A percentile compares a stretch with the other conserved stretches of the same genome.
Conservation (phyloP, 92 coral and sea anemone genomes). For the Parazoanthus atlanticus region DNA sequence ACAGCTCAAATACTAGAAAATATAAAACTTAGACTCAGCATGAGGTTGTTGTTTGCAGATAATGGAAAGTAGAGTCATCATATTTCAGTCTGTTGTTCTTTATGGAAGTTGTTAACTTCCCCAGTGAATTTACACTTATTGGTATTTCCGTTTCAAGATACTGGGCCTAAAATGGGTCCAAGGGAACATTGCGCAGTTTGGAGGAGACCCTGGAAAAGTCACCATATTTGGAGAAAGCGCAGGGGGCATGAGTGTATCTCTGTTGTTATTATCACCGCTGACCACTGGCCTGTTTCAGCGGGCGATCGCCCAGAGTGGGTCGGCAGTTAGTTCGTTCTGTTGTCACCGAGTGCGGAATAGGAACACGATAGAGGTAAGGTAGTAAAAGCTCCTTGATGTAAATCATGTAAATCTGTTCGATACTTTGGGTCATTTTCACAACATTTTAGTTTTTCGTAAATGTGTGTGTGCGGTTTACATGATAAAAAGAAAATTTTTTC, state of each 20-base stretch:
- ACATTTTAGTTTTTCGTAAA: no score
- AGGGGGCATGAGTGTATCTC: constrained; percentile 54
- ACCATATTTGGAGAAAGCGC: constrained; percentile 70
- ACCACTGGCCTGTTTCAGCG: constrained; percentile 59
- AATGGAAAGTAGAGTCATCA: background rate
- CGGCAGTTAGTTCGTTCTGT: constrained; percentile 1
- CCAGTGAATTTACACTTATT: background rate
- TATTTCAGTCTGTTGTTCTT: background rate
- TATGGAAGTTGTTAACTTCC: background rate
- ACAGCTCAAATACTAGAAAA: no score
- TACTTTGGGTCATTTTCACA: no score
- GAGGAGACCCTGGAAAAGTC: constrained; percentile 54
- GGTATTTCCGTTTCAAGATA: constrained; percentile 17
- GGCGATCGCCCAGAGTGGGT: constrained; percentile 59
- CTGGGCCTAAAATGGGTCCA: constrained; percentile 59
- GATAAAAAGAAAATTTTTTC: no score
- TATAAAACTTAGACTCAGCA: no score
- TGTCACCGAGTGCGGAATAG: constrained; percentile 11
- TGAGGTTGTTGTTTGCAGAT: background rate
- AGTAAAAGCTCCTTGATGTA: background rate
- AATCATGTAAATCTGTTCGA: no score
- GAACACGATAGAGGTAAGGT: constrained; percentile 2
- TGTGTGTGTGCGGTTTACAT: no score
- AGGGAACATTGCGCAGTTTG: constrained; percentile 57
- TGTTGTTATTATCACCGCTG: constrained; percentile 57